Percentiles rank a stretch among this genome's conserved stretches.
Evolutionary conservation across 2,797 vertebrate species (phyloP).

Genomic region (Coregonus suidteri): DNA sequence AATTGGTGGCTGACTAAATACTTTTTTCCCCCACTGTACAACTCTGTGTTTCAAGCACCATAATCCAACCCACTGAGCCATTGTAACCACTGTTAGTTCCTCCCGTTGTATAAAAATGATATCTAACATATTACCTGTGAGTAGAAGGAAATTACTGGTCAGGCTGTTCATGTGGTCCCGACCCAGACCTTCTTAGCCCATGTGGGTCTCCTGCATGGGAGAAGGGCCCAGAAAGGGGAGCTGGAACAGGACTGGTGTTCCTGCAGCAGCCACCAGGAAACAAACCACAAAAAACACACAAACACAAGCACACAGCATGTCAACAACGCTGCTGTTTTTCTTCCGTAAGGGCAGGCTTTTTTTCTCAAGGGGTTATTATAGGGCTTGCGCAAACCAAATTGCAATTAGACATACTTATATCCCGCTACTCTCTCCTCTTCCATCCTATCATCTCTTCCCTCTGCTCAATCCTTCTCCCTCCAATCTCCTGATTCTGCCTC

Average conservation of each 20-base stretch:
- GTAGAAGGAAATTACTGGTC: background rate
- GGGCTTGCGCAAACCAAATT: background rate
- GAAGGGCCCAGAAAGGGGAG: background rate
- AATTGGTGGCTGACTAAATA: too few relatives aligned
- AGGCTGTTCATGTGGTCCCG: background rate
- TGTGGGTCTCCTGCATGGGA: background rate
- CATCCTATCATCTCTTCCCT: too few relatives aligned
- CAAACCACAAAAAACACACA: background rate
- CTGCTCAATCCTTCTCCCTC: too few relatives aligned
- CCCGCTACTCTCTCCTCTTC: too few relatives aligned
- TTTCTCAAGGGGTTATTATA: background rate
- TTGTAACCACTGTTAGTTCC: background rate
- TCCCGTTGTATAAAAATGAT: background rate
- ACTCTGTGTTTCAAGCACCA: background rate
- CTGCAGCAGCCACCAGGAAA: constrained; percentile 3
- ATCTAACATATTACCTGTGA: background rate
- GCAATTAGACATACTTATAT: background rate
- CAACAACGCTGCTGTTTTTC: background rate
- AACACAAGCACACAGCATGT: background rate
- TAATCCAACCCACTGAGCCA: background rate
- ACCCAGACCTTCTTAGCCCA: background rate
- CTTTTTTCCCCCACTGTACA: too few relatives aligned
- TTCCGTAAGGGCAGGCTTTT: background rate
- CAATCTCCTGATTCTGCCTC: too few relatives aligned
- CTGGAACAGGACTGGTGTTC: background rate